Percentiles rank a stretch among this genome's conserved stretches.
These are phyloP conservation scores for Trialeurodes vaporariorum DNA, from an alignment of 1,140 invertebrate genomes.

Conservation along the genomic window DNA sequence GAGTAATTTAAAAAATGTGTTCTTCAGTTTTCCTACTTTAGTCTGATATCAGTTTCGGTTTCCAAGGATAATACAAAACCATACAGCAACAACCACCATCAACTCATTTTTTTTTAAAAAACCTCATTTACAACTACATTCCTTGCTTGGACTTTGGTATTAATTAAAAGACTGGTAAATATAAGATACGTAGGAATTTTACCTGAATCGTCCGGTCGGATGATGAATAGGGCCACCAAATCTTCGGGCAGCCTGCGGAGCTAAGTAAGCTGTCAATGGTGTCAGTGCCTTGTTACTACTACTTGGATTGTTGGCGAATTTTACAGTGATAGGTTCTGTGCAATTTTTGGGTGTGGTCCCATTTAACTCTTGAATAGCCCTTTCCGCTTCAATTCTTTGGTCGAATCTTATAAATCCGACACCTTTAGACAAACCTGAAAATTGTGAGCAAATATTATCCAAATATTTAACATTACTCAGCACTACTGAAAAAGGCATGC, in stretches of 20 bases:
- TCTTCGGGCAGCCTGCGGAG: constrained; percentile 67
- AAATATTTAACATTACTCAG: constrained; percentile 16
- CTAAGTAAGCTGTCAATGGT: constrained; percentile 83
- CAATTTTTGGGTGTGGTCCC: constrained; percentile 92
- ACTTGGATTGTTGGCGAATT: constrained; percentile 98
- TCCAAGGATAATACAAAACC: no score
- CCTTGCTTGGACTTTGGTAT: no score
- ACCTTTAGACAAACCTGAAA: constrained; percentile 87
- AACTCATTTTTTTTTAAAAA: no score
- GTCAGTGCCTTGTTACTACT: constrained; percentile 79
- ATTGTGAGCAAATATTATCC: constrained; percentile 12
- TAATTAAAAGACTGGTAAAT: no score
- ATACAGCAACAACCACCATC: no score
- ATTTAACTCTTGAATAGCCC: constrained; percentile 95
- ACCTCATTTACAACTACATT: no score
- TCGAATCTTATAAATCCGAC: constrained; percentile 99
- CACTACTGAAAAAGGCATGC: constrained; percentile 18
- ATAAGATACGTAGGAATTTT: constrained; percentile 40
- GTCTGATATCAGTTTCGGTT: no score
- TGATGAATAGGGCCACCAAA: constrained; percentile 89
- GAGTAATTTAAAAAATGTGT: no score
- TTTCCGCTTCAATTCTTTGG: constrained; percentile 91
- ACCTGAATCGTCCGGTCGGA: constrained; percentile 85
- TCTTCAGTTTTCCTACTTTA: no score
- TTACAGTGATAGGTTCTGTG: constrained; percentile 95